Conservation (phyloP, 2,113 vertebrate species). For the Coreoperca whiteheadi region DNA sequence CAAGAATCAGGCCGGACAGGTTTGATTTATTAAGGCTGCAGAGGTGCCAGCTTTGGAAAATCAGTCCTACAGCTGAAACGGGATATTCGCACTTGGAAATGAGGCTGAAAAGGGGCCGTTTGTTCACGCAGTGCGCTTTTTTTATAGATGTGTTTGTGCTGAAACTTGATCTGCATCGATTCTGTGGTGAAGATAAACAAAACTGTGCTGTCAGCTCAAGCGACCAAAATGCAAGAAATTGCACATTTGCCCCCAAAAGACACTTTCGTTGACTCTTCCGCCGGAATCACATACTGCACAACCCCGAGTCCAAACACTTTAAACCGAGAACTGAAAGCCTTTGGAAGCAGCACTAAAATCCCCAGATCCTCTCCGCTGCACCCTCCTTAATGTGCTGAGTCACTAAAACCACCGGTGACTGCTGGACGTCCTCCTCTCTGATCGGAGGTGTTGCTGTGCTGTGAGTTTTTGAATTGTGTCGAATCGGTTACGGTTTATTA, state of each 20-base stretch:
- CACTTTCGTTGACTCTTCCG: neutral
- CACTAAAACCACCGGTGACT: neutral
- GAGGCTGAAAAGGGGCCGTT: neutral
- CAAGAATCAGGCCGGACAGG: no score
- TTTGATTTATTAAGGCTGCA: neutral
- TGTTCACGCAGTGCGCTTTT: neutral
- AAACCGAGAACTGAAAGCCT: neutral
- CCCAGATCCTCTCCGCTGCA: accelerated
- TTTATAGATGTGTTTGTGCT: neutral
- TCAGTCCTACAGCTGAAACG: neutral
- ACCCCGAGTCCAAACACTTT: neutral
- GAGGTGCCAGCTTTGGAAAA: neutral
- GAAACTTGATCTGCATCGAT: neutral
- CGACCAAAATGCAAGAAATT: neutral
- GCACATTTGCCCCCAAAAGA: no score
- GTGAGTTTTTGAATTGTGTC: neutral
- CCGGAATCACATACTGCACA: neutral
- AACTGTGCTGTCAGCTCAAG: neutral
- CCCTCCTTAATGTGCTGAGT: neutral
- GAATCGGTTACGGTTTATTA: neutral
- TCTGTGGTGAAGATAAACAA: neutral
- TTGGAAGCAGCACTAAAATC: neutral
- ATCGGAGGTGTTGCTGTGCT: neutral
- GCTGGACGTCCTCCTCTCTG: neutral
- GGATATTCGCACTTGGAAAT: neutral